These are phyloP conservation scores for Octonoba sinensis DNA, from an alignment of 2,888 invertebrate genomes.

Conservation along the genomic window DNA sequence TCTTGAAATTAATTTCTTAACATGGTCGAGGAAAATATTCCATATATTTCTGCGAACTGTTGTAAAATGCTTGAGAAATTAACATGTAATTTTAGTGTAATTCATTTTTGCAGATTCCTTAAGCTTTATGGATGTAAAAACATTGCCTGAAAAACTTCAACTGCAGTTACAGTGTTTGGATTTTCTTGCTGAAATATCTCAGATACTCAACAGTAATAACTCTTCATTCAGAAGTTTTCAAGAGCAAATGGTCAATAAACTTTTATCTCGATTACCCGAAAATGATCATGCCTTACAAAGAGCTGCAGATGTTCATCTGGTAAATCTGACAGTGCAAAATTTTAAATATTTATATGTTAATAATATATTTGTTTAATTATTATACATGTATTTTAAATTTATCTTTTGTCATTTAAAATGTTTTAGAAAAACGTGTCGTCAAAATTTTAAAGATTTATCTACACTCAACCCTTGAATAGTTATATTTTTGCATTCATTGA, in stretches of 20 bases:
- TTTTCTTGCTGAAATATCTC: constrained; percentile 23
- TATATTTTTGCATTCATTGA: too few relatives aligned
- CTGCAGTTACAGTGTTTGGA: constrained; percentile 39
- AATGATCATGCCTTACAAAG: constrained; percentile 21
- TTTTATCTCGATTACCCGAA: constrained; percentile 16
- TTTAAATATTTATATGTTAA: too few relatives aligned
- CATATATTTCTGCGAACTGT: too few relatives aligned
- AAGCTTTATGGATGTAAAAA: constrained; percentile 8
- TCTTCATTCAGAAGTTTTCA: constrained; percentile 5
- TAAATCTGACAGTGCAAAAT: not conserved
- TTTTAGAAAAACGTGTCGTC: too few relatives aligned
- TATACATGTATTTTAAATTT: too few relatives aligned
- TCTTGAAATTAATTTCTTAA: too few relatives aligned
- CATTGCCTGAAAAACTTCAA: constrained; percentile 12
- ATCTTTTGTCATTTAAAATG: too few relatives aligned
- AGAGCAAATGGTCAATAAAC: constrained; percentile 5
- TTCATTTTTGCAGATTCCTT: constrained; percentile 9
- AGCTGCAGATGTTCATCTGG: constrained; percentile 32
- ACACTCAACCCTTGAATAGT: too few relatives aligned
- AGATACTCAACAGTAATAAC: not conserved
- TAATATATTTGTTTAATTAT: too few relatives aligned
- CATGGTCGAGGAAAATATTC: too few relatives aligned
- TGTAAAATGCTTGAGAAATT: too few relatives aligned
- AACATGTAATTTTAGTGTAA: not conserved
- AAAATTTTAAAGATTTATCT: too few relatives aligned